Conservation (phyloP, 2,888 invertebrate genomes). For the Theretra japonica region DNA sequence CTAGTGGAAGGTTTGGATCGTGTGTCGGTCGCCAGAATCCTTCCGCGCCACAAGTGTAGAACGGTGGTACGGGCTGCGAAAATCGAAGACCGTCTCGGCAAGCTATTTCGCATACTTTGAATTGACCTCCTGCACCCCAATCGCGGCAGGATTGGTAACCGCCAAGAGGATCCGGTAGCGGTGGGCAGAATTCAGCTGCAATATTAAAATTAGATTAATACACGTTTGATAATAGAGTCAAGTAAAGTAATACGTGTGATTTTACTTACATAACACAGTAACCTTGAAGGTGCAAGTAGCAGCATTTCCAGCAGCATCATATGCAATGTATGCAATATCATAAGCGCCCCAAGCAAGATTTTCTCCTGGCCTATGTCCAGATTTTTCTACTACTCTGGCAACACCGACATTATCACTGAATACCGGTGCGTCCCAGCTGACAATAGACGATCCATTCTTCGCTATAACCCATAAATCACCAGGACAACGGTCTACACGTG, state of each 20-base stretch:
- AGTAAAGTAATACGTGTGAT: not conserved
- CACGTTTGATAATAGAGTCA: too few species aligned
- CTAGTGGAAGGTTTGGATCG: slow-evolving; percentile 90
- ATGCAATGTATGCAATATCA: slow-evolving; percentile 96
- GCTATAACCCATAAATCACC: slow-evolving; percentile 97
- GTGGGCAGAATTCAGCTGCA: slow-evolving; percentile 96
- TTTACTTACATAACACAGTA: slow-evolving; percentile 91
- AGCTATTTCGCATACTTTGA: slow-evolving; percentile 96
- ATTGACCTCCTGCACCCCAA: slow-evolving; percentile 98
- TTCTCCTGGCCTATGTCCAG: slow-evolving; percentile 94
- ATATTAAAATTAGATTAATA: slow-evolving; percentile 34
- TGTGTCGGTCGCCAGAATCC: slow-evolving; percentile 97
- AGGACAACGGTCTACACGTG: slow-evolving; percentile 95
- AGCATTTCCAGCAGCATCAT: slow-evolving; percentile 95
- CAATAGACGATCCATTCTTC: slow-evolving; percentile 95
- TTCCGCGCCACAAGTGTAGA: slow-evolving; percentile 99
- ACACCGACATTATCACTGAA: slow-evolving; percentile 96
- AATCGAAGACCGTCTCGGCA: slow-evolving; percentile 95
- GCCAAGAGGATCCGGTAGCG: slow-evolving; percentile 94
- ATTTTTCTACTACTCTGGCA: slow-evolving; percentile 91
- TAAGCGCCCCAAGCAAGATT: slow-evolving; percentile 96
- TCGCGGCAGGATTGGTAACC: slow-evolving; percentile 96
- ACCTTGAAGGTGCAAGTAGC: slow-evolving; percentile 96
- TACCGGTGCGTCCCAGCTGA: slow-evolving; percentile 96
- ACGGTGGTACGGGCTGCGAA: slow-evolving; percentile 96